phyloP scores from a whole-genome alignment of 2,113 vertebrate species.

The Dipodomys merriami region DNA sequence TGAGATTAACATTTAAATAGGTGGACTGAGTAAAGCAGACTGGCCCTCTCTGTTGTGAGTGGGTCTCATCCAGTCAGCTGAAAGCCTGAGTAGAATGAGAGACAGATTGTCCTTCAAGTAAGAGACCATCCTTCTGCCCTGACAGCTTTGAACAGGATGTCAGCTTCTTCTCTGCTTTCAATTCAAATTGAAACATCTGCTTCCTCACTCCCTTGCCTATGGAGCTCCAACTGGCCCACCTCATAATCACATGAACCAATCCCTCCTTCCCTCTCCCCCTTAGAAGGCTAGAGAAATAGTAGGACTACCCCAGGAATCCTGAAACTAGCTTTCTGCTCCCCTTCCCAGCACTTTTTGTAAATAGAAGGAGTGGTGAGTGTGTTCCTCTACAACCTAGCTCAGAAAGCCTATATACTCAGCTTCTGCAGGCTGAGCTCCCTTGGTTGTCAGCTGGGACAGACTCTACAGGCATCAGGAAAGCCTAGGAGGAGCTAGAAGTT shows the following conservation, averaged over 20 bases:
- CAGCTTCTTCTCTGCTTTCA: background rate
- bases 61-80: background rate
- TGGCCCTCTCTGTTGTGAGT: background rate
- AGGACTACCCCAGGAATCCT: background rate
- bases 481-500: background rate
- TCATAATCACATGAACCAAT: background rate
- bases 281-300: background rate
- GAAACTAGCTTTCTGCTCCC: background rate
- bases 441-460: background rate
- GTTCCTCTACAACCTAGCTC: background rate
- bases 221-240: background rate
- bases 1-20: background rate
- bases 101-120: background rate
- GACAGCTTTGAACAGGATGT: background rate
- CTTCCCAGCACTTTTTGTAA: background rate
- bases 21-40: background rate
- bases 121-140: background rate
- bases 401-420: background rate
- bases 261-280: background rate
- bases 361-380: background rate
- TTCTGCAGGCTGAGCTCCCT: background rate
- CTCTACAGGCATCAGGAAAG: background rate
- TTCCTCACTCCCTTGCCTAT: background rate
- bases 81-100: background rate
- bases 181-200: too few species aligned